Conservation (phyloP, 2,888 invertebrate species). For the Hydraecia micacea region DNA sequence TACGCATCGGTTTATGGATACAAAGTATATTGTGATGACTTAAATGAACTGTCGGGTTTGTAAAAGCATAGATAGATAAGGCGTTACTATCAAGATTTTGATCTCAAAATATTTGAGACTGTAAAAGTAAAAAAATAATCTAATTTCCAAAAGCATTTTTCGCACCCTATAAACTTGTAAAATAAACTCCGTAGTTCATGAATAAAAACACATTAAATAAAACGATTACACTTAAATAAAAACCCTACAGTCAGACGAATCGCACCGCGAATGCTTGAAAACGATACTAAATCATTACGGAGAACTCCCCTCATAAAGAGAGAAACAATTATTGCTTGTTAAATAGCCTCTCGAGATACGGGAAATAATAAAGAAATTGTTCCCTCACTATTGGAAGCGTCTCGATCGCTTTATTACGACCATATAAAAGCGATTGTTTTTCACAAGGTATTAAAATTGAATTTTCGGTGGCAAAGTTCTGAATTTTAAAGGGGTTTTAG, state of each 20-base stretch:
- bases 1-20: slow-evolving; percentile 47
- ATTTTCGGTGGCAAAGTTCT: slow-evolving; percentile 34
- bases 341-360: slow-evolving; percentile 72
- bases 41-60: neutral
- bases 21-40: neutral
- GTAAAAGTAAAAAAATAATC: neutral
- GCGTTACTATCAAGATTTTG: too few relatives aligned
- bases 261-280: slow-evolving; percentile 46
- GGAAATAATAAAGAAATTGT: slow-evolving; percentile 78
- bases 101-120: neutral
- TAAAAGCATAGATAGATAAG: neutral
- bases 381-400: slow-evolving; percentile 59
- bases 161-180: neutral
- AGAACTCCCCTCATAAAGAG: slow-evolving; percentile 70
- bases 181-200: neutral
- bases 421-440: slow-evolving; percentile 67
- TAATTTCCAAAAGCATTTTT: neutral
- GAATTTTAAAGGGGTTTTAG: slow-evolving; percentile 24
- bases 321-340: slow-evolving; percentile 84
- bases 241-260: slow-evolving; percentile 48
- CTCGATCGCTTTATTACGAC: slow-evolving; percentile 75
- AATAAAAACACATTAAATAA: slow-evolving; percentile 22
- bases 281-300: slow-evolving; percentile 71
- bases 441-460: slow-evolving; percentile 57
- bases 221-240: slow-evolving; percentile 40